Evolutionary conservation across 2,888 invertebrate genomes (phyloP).

Genomic region (Heterodera filipjevi): DNA sequence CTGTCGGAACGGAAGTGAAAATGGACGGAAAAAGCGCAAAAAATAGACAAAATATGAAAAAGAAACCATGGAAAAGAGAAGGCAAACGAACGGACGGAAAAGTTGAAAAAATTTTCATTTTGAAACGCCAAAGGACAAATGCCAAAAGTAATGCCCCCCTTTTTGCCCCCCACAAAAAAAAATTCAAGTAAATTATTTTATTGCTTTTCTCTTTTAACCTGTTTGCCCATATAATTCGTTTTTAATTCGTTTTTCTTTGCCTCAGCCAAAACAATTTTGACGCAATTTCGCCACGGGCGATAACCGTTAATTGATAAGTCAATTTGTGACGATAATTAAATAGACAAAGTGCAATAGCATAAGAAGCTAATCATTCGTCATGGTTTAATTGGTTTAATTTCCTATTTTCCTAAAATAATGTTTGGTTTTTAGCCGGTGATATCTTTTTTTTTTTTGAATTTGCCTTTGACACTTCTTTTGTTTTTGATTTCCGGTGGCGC

Average conservation of each 20-base stretch:
- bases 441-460: too few species aligned
- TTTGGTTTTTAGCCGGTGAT: too few species aligned
- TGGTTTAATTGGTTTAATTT: too few species aligned
- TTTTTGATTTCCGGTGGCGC: too few species aligned
- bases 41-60: not conserved
- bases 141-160: too few species aligned
- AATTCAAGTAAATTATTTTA: not conserved
- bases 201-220: not conserved
- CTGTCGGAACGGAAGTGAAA: constrained; percentile 7
- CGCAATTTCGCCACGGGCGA: not conserved
- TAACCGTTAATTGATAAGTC: not conserved
- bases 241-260: not conserved
- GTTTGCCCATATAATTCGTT: not conserved
- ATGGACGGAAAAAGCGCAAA: not conserved
- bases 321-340: not conserved
- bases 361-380: too few species aligned
- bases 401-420: too few species aligned
- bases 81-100: not conserved
- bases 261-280: not conserved
- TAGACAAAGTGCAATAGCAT: too few species aligned
- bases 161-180: too few species aligned
- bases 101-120: not conserved
- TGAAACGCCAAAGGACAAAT: too few species aligned
- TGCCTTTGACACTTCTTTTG: too few species aligned
- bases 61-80: not conserved